These are phyloP conservation scores for Varecia variegata DNA, from an alignment of 2,797 vertebrate species.

Conservation along the genomic window DNA sequence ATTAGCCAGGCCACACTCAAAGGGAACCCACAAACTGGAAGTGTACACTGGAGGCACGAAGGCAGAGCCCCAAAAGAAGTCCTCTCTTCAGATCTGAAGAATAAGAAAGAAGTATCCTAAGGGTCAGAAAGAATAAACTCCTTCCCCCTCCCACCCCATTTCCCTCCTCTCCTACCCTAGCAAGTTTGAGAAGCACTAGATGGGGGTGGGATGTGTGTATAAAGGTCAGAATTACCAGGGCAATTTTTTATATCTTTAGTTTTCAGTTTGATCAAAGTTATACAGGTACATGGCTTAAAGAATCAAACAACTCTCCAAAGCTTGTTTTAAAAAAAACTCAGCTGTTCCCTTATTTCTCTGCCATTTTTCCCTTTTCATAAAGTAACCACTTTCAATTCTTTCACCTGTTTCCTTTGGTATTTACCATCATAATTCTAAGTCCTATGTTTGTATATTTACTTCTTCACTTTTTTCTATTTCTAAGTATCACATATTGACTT, in stretches of 20 bases:
- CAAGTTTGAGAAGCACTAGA: background rate
- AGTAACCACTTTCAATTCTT: too few relatives aligned
- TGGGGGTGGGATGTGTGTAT: background rate
- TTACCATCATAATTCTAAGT: background rate
- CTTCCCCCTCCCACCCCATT: background rate
- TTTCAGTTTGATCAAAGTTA: conserved; percentile 6
- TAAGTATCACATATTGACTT: background rate
- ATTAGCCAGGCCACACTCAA: background rate
- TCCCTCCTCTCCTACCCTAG: background rate
- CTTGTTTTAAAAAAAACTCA: background rate
- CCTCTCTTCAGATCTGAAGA: background rate
- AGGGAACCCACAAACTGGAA: background rate
- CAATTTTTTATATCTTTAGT: background rate
- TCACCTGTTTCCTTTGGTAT: background rate
- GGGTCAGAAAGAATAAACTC: background rate
- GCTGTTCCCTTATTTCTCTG: background rate
- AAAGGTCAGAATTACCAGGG: background rate
- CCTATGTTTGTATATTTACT: background rate
- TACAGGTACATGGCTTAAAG: background rate
- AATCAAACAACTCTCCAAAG: background rate
- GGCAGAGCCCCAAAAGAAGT: background rate
- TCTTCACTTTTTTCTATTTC: background rate
- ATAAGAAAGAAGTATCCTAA: background rate
- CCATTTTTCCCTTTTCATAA: too few relatives aligned
- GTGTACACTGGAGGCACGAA: background rate